These are phyloP conservation scores for Hylyphantes graminicola DNA, from an alignment of 1,140 invertebrate genomes.

Conservation along the genomic window DNA sequence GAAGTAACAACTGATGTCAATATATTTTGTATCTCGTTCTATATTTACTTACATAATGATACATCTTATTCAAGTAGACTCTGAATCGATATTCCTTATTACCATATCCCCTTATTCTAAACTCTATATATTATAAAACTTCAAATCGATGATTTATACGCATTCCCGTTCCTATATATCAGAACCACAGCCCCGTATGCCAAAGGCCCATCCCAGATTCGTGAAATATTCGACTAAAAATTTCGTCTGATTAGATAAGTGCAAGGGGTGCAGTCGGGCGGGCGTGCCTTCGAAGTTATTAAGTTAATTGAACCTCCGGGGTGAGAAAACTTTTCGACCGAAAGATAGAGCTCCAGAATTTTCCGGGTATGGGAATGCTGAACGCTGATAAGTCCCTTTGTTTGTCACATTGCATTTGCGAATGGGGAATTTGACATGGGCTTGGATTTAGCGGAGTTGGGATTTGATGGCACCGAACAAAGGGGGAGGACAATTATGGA, in stretches of 20 bases:
- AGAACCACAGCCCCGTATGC: slow-evolving; percentile 8
- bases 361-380: slow-evolving; percentile 34
- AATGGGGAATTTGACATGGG: too few species aligned
- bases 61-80: too few species aligned
- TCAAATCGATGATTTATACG: slow-evolving; percentile 27
- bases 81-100: too few species aligned
- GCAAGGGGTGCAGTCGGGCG: background rate
- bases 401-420: slow-evolving; percentile 1
- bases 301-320: slow-evolving; percentile 50
- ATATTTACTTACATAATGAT: too few species aligned
- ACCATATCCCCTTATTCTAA: background rate
- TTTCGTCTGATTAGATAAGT: slow-evolving; percentile 42
- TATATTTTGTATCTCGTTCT: too few species aligned
- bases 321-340: slow-evolving; percentile 21
- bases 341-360: slow-evolving; percentile 28
- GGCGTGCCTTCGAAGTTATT: slow-evolving; percentile 42
- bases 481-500: too few species aligned
- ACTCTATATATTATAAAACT: slow-evolving; percentile 7
- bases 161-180: slow-evolving; percentile 5
- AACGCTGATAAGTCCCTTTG: slow-evolving; percentile 31
- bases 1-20: too few species aligned
- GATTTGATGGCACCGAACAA: too few species aligned
- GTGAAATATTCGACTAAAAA: slow-evolving; percentile 41
- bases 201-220: slow-evolving; percentile 26
- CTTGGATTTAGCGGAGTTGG: too few species aligned